Evolutionary conservation across 2,113 vertebrate genomes (phyloP).

Genomic region (Dolichallabes microphthalmus): DNA sequence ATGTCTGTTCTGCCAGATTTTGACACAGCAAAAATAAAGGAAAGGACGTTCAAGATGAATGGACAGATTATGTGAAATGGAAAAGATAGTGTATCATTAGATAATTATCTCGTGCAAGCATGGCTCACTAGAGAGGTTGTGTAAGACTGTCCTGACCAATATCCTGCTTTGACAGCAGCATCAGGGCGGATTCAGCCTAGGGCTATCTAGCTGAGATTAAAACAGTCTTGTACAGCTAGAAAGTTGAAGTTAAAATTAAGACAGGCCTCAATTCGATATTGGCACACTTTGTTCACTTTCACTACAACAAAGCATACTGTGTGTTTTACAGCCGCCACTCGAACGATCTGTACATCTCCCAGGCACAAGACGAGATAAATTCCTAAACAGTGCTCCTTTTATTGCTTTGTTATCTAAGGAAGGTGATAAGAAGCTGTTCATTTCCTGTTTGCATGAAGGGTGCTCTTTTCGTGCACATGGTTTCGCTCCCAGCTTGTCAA

Average conservation of each 20-base stretch:
- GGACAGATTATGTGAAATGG: too few species aligned
- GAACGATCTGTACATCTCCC: conserved; percentile 31
- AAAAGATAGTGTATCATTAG: background rate
- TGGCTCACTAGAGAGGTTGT: background rate
- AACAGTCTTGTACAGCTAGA: background rate
- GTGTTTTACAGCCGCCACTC: conserved; percentile 6
- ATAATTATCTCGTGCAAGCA: background rate
- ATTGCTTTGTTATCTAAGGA: conserved; percentile 36
- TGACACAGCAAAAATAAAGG: too few species aligned
- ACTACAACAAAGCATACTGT: conserved; percentile 6
- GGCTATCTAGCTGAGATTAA: conserved; percentile 12
- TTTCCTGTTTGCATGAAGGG: conserved; percentile 41
- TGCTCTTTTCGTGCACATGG: conserved; percentile 12
- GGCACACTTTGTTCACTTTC: background rate
- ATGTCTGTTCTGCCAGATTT: too few species aligned
- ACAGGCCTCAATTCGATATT: background rate
- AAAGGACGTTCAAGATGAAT: too few species aligned
- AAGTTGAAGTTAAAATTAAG: conserved; percentile 13
- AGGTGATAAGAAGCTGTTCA: conserved; percentile 39
- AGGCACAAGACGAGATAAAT: conserved; percentile 39
- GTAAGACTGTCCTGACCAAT: conserved; percentile 1
- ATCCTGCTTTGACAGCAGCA: background rate
- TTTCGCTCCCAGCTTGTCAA: conserved; percentile 5
- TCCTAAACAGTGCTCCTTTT: conserved; percentile 45
- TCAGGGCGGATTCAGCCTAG: conserved; percentile 14